Percentiles rank a stretch among this genome's conserved stretches.
These are phyloP conservation scores for Tragelaphus strepsiceros DNA, from an alignment of 2,113 vertebrate genomes.

Conservation along the genomic window DNA sequence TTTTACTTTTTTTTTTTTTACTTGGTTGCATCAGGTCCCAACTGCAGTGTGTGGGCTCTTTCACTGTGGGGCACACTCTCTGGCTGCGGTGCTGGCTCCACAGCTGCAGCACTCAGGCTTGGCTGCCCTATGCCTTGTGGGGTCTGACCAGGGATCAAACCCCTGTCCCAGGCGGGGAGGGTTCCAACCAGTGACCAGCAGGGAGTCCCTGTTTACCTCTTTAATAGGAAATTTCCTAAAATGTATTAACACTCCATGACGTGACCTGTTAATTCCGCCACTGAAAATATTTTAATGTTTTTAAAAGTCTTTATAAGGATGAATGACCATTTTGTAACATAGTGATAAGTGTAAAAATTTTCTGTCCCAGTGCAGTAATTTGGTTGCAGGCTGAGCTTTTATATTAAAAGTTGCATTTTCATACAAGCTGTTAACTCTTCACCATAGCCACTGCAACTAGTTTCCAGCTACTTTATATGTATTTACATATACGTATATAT, in stretches of 20 bases:
- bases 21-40: not conserved
- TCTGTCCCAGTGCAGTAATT: not conserved
- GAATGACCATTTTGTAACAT: not conserved
- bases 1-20: not conserved
- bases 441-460: not conserved
- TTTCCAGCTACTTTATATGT: not conserved
- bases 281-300: not conserved
- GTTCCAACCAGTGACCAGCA: not conserved
- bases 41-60: not conserved
- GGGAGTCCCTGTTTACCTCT: not conserved
- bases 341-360: not conserved
- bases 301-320: not conserved
- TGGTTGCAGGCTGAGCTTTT: not conserved
- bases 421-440: not conserved
- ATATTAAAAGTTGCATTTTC: not conserved
- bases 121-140: not conserved
- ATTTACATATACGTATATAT: not conserved
- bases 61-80: rapidly evolving
- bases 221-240: not conserved
- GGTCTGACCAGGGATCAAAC: not conserved
- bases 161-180: not conserved
- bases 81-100: not conserved
- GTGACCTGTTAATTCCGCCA: not conserved
- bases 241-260: not conserved
- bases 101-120: not conserved